Percentiles rank a stretch among this genome's conserved stretches.
Conservation (phyloP, 2,797 vertebrate genomes). For the Pagetopsis macropterus region DNA sequence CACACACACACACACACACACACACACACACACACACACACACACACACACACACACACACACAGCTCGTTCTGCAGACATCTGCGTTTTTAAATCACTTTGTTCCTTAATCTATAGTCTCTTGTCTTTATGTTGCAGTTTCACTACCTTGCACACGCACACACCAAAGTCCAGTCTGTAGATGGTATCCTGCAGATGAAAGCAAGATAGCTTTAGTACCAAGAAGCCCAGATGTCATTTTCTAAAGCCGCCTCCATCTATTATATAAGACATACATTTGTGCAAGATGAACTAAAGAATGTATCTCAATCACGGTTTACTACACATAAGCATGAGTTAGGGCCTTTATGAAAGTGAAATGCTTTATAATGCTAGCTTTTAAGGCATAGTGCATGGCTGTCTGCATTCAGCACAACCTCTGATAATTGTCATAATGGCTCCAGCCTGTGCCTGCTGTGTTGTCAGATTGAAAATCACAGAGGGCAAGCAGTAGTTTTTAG, state of each 20-base stretch:
- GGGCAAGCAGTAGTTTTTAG: constrained; percentile 25
- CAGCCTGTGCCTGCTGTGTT: constrained; percentile 13
- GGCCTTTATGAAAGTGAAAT: neutral
- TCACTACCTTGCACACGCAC: constrained; percentile 16
- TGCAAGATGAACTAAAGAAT: neutral
- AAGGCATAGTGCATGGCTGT: neutral
- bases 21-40: neutral
- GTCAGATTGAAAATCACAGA: constrained; percentile 17
- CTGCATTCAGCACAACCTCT: neutral
- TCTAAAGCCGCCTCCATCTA: neutral
- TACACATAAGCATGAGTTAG: neutral
- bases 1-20: neutral
- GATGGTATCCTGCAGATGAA: too few species aligned
- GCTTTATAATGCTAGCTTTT: neutral
- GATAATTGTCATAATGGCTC: constrained; percentile 24
- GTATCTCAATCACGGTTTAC: neutral
- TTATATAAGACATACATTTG: neutral
- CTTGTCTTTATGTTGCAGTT: constrained; percentile 30
- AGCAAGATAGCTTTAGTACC: too few species aligned
- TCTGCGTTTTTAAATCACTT: constrained; percentile 15
- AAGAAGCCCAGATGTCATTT: neutral
- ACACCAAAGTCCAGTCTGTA: neutral
- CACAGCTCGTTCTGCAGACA: neutral
- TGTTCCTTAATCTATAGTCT: constrained; percentile 10
- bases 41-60: neutral